A percentile compares a stretch with the other conserved stretches of the same genome.
phyloP scores from a whole-genome alignment of 2,797 vertebrate genomes.

The Petrocephalus schoutedeni region DNA sequence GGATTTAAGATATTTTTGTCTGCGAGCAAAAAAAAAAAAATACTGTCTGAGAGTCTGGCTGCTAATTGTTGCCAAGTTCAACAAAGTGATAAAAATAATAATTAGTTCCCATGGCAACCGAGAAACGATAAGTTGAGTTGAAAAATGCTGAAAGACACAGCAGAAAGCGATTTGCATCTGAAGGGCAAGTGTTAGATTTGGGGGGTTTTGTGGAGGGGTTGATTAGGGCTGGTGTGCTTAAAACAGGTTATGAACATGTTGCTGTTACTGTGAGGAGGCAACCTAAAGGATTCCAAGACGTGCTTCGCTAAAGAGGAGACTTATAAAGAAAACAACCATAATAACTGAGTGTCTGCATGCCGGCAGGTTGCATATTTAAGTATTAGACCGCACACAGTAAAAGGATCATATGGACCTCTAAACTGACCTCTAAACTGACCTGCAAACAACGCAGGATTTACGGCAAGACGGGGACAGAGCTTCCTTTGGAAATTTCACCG shows the following conservation, averaged over 20 bases:
- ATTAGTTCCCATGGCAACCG: constrained; percentile 55
- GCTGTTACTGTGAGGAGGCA: background rate
- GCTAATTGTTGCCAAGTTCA: constrained; percentile 49
- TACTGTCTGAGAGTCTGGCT: constrained; percentile 35
- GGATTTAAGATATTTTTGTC: constrained; percentile 33
- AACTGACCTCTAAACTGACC: background rate
- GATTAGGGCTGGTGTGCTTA: constrained; percentile 26
- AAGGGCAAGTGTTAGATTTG: constrained; percentile 34
- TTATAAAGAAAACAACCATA: background rate
- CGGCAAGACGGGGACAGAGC: background rate
- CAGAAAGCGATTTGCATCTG: constrained; percentile 41
- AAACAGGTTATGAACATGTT: constrained; percentile 23
- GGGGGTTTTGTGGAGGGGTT: constrained; percentile 25
- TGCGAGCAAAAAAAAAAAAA: constrained; percentile 27
- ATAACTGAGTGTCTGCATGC: constrained; percentile 23
- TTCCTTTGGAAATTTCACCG: background rate
- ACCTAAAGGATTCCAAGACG: background rate
- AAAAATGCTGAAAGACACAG: constrained; percentile 36
- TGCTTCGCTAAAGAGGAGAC: background rate
- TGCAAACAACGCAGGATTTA: background rate
- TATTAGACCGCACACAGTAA: constrained; percentile 31
- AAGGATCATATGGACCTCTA: background rate
- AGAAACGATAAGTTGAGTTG: constrained; percentile 35
- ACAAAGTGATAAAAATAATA: constrained; percentile 50
- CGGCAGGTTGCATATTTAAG: constrained; percentile 26